Conservation (phyloP, 2,113 vertebrate genomes). For the Stomatorhinus ivindoensis region DNA sequence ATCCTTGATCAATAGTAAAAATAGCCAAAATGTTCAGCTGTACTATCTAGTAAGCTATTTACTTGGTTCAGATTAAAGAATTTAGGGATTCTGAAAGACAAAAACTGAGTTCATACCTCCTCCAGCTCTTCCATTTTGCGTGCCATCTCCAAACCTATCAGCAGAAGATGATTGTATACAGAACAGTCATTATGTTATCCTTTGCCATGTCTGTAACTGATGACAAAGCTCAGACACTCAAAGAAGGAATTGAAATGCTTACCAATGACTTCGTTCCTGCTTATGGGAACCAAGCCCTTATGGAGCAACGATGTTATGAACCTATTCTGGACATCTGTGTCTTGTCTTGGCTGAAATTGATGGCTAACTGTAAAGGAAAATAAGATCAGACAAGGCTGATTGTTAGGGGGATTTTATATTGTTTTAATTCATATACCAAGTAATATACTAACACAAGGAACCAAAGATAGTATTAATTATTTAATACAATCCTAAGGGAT, state of each 20-base stretch:
- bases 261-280: constrained; percentile 49
- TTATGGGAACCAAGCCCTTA: constrained; percentile 45
- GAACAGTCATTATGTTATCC: background rate
- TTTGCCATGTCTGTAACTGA: background rate
- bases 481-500: background rate
- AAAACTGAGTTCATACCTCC: constrained; percentile 37
- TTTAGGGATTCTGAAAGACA: background rate
- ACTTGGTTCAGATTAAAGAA: background rate
- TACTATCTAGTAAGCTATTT: background rate
- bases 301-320: constrained; percentile 53
- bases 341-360: constrained; percentile 42
- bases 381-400: background rate
- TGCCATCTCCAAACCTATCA: constrained; percentile 46
- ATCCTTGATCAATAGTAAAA: background rate
- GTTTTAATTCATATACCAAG: background rate
- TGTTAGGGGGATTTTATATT: background rate
- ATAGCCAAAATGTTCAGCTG: background rate
- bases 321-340: constrained; percentile 45
- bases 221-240: background rate
- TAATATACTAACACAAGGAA: background rate
- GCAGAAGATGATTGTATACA: background rate
- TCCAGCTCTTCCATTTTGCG: constrained; percentile 49
- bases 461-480: background rate
- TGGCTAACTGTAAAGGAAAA: constrained; percentile 42
- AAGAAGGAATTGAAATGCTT: constrained; percentile 16